These are phyloP conservation scores for Echiichthys vipera DNA, from an alignment of 2,797 vertebrate genomes.

Conservation along the genomic window DNA sequence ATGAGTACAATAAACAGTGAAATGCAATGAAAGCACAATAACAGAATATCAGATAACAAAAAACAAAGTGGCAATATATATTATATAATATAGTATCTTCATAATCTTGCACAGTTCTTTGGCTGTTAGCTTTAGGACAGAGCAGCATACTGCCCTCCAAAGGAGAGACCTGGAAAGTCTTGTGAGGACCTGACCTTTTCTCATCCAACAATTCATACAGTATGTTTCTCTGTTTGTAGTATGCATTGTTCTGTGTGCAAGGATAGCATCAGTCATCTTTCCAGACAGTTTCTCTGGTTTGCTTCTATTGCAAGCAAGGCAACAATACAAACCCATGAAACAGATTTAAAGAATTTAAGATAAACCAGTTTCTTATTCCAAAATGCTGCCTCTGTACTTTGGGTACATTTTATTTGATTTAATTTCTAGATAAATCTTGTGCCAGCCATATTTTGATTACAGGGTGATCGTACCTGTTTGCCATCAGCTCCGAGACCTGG, in stretches of 20 bases:
- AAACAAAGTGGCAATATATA: neutral
- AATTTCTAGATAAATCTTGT: neutral
- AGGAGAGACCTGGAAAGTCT: neutral
- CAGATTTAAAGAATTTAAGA: neutral
- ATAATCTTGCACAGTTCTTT: neutral
- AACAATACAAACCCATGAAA: neutral
- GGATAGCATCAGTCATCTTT: neutral
- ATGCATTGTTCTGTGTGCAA: neutral
- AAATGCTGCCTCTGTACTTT: neutral
- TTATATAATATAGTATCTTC: neutral
- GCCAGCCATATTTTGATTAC: neutral
- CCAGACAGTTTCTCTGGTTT: neutral
- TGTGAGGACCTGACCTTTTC: neutral
- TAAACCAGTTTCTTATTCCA: neutral
- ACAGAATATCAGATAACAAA: neutral
- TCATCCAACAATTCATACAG: neutral
- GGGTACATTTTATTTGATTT: neutral
- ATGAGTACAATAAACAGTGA: neutral
- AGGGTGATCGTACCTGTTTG: constrained; percentile 72
- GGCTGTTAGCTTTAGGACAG: neutral
- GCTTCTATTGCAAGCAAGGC: neutral
- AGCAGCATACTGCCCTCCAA: constrained; percentile 4
- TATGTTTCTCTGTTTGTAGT: neutral
- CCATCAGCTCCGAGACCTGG: constrained; percentile 77
- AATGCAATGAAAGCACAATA: neutral